Evolutionary conservation across 2,888 invertebrate genomes (phyloP).

Genomic region (Micoletzkya japonica): DNA sequence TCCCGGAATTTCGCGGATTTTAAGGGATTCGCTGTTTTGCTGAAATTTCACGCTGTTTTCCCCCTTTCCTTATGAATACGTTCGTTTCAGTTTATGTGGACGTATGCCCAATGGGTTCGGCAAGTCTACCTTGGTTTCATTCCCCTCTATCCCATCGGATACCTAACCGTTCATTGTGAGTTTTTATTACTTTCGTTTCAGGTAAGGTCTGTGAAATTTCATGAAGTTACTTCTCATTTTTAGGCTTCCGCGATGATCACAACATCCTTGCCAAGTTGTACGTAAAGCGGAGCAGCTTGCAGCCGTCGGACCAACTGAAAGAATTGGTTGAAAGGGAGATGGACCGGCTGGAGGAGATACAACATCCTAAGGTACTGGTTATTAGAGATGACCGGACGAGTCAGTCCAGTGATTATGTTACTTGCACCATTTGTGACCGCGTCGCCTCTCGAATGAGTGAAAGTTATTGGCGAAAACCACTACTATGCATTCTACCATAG

Average conservation of each 20-base stretch:
- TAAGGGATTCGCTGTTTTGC: too few species aligned
- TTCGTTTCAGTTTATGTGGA: too few species aligned
- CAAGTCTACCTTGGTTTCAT: conserved; percentile 42
- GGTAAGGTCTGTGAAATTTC: not conserved
- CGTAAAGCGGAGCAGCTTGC: conserved; percentile 36
- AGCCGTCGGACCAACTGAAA: conserved; percentile 39
- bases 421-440: too few species aligned
- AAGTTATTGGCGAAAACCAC: too few species aligned
- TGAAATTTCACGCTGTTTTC: too few species aligned
- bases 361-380: conserved; percentile 41
- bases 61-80: too few species aligned
- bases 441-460: too few species aligned
- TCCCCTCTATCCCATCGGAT: conserved; percentile 44
- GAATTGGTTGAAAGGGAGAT: conserved; percentile 48
- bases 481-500: not conserved
- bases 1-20: too few species aligned
- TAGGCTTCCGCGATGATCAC: conserved; percentile 40
- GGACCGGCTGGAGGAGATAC: conserved; percentile 37
- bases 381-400: too few species aligned
- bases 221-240: not conserved
- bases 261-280: conserved; percentile 42
- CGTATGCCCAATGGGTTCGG: conserved; percentile 21
- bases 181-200: conserved; percentile 9
- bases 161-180: conserved; percentile 44
- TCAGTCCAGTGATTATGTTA: not conserved